phyloP scores from a whole-genome alignment of 2,888 invertebrate species.

The Drosophila heteroneura region DNA sequence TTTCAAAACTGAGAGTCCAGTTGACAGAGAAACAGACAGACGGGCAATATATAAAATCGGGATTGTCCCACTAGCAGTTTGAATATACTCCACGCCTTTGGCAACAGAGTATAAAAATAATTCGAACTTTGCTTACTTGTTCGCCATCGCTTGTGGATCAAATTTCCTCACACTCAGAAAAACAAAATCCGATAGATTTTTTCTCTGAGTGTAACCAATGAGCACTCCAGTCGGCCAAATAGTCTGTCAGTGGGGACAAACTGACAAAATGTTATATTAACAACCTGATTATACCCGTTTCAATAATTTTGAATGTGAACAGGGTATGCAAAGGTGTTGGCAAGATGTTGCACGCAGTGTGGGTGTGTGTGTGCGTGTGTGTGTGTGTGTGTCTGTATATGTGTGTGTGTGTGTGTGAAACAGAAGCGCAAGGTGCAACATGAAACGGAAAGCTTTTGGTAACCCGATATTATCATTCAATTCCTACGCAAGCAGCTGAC shows the following conservation, averaged over 20 bases:
- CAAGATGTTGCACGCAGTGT: conserved; percentile 29
- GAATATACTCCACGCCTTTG: background rate
- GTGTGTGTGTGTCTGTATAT: background rate
- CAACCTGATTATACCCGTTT: background rate
- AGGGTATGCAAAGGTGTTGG: conserved; percentile 28
- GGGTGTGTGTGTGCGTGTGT: background rate
- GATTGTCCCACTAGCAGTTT: background rate
- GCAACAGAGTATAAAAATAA: background rate
- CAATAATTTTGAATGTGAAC: background rate
- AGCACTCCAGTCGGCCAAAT: background rate
- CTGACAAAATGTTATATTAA: background rate
- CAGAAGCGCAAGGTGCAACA: conserved; percentile 46
- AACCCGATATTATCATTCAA: conserved; percentile 53
- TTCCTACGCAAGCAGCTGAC: conserved; percentile 46
- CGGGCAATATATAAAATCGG: background rate
- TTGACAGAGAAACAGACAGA: background rate
- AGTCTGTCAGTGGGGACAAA: background rate
- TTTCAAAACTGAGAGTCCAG: background rate
- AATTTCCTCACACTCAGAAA: background rate
- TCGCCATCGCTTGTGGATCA: background rate
- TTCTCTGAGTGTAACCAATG: background rate
- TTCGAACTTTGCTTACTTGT: background rate
- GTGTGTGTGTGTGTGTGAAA: conserved; percentile 17
- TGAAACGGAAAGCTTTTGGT: conserved; percentile 50
- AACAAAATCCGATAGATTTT: background rate